Evolutionary conservation across 2,888 invertebrate species (phyloP).

Genomic region (Machimus atricapillus): DNA sequence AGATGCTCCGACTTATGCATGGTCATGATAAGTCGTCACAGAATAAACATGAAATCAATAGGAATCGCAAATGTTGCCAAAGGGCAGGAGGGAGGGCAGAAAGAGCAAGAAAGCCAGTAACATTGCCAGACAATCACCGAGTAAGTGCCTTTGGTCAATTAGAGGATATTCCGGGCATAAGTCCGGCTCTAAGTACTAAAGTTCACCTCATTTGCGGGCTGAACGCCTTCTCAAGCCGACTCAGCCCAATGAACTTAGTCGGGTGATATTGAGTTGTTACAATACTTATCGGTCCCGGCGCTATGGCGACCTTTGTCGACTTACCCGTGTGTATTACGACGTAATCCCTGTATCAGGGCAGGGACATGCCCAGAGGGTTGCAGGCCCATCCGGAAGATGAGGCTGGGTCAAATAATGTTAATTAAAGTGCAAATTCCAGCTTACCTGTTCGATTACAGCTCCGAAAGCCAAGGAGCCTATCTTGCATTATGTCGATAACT

Average conservation of each 20-base stretch:
- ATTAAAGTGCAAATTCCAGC: conserved; percentile 42
- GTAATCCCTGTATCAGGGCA: not conserved
- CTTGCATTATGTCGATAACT: conserved; percentile 10
- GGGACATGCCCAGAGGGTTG: not conserved
- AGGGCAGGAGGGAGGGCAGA: not conserved
- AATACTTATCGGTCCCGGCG: not conserved
- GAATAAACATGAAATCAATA: not conserved
- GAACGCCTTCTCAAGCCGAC: not conserved
- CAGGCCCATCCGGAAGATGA: not conserved
- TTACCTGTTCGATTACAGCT: conserved; percentile 39
- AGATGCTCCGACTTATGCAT: not conserved
- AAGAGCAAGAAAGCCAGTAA: not conserved
- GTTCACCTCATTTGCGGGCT: not conserved
- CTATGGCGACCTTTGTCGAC: not conserved
- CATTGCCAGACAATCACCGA: not conserved
- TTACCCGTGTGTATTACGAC: not conserved
- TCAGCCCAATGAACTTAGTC: not conserved
- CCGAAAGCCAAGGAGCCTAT: conserved; percentile 5
- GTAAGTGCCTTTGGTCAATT: not conserved
- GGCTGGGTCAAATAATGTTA: conserved; percentile 21
- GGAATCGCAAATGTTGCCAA: not conserved
- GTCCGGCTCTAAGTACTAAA: not conserved
- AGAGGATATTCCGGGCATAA: not conserved
- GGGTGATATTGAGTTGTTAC: conserved; percentile 16
- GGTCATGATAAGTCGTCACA: not conserved